Evolutionary conservation across 2,888 invertebrate species (phyloP), one percentile per base, ranked within the genome.

Genomic region (Tenodera sinensis): DNA sequence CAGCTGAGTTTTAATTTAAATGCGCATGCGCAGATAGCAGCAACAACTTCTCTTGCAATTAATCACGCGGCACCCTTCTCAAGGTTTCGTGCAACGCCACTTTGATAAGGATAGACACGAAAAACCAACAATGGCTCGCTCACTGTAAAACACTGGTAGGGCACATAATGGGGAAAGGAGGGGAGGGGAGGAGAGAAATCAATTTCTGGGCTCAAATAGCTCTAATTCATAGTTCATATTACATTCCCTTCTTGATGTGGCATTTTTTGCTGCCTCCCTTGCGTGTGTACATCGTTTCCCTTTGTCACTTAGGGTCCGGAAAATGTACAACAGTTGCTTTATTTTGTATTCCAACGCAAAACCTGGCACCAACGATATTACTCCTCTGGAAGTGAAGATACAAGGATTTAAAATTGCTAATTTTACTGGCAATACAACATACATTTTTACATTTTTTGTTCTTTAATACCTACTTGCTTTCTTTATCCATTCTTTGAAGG

Each of bases 61-160:
- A 86, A 86, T 86, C 86, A 86, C 86, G 71, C 86, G 54, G 28
- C 86, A 28, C 71, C 81, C 86, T 86, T 25, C 20, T 25, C 20
- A 71, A 71, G 54, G 54, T 71, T 86, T 81, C 86, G 86, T 86
- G 86, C 86, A 54, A 7, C 54, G 81, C 28, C 86, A 71, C 88
- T 84, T 84, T 88, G 88, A 88, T 88, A 88, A 88, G 88, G 88
- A 54, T 84, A 84, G 87, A 83, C 88, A 88, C 88, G 88, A 54
- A 88, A 83, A 88, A 88, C 88, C 88, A 88, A 88, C 88, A 88
- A 84, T 83, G 42, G 88, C 28, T 47, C 81, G 81, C 54, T 81
- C 81, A 86, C 54, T 86, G 86, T 86, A 86, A 86, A 86, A 86
- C 86, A 86, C 81, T 81, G 81, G 42, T 81, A 54, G 81, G 81